Conservation (phyloP, 2,888 invertebrate species). For the Strigamia transsilvanica region DNA sequence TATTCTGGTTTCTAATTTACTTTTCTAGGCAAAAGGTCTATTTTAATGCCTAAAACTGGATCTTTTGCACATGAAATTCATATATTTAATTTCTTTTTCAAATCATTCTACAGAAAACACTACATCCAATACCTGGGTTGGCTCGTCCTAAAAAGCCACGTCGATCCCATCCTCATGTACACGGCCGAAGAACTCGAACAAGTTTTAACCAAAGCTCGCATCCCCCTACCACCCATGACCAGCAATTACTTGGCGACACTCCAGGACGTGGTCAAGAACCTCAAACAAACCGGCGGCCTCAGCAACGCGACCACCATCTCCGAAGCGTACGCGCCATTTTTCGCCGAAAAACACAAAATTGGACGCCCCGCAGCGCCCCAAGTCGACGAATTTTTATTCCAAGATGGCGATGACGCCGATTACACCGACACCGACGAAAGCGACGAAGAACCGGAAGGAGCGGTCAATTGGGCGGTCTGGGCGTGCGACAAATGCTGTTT, state of each 20-base stretch:
- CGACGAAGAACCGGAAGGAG: not conserved
- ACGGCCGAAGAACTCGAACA: conserved; percentile 7
- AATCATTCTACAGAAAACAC: conserved; percentile 5
- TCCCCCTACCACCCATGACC: not conserved
- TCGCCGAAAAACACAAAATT: too few species aligned
- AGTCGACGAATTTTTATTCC: not conserved
- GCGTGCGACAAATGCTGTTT: not conserved
- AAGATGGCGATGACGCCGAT: not conserved
- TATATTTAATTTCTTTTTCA: not conserved
- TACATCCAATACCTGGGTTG: conserved; percentile 22
- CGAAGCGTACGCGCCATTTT: not conserved
- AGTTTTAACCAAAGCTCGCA: not conserved
- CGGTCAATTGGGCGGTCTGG: not conserved
- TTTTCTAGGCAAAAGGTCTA: too few species aligned
- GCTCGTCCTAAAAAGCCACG: conserved; percentile 4
- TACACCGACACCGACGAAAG: not conserved
- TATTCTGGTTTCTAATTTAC: too few species aligned
- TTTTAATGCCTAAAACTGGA: not conserved
- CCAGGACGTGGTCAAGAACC: not conserved
- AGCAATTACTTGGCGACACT: not conserved
- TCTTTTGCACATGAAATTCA: too few species aligned
- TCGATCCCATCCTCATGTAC: not conserved
- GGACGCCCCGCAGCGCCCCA: too few species aligned
- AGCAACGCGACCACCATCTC: not conserved
- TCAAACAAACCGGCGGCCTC: not conserved